Conservation (phyloP, 1,140 invertebrate species). For the Zaprionus capensis region DNA sequence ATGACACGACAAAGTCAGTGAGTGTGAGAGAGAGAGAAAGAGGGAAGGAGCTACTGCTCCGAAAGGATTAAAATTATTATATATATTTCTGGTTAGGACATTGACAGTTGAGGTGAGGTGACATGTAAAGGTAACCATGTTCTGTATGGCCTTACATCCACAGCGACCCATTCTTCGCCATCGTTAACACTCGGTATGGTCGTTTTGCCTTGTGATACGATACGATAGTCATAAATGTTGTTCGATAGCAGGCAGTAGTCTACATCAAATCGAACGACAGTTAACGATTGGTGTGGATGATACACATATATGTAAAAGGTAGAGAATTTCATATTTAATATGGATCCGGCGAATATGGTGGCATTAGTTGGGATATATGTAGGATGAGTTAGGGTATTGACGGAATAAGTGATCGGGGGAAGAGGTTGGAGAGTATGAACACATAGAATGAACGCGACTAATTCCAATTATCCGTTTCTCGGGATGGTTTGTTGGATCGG, state of each 20-base stretch:
- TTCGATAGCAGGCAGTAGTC: conserved; percentile 85
- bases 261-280: conserved; percentile 56
- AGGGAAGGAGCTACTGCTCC: conserved; percentile 4
- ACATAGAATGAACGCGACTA: conserved; percentile 50
- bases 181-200: conserved; percentile 98
- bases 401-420: not conserved
- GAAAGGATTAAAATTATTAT: conserved; percentile 25
- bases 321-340: conserved; percentile 66
- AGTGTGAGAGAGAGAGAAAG: not conserved
- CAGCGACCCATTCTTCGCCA: conserved; percentile 95
- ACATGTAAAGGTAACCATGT: conserved; percentile 70
- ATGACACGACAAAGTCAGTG: conserved; percentile 23
- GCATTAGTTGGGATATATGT: conserved; percentile 33
- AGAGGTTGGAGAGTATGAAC: conserved; percentile 1
- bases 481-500: conserved; percentile 67
- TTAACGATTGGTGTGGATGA: conserved; percentile 30
- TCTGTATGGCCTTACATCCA: conserved; percentile 91
- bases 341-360: conserved; percentile 13
- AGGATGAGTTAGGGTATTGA: conserved; percentile 34
- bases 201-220: conserved; percentile 98
- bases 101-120: conserved; percentile 25
- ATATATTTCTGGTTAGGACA: conserved; percentile 39
- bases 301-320: conserved; percentile 60
- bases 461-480: conserved; percentile 69
- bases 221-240: conserved; percentile 95